Conservation (phyloP, 2,888 invertebrate species). For the Dermolepida albohirtum region DNA sequence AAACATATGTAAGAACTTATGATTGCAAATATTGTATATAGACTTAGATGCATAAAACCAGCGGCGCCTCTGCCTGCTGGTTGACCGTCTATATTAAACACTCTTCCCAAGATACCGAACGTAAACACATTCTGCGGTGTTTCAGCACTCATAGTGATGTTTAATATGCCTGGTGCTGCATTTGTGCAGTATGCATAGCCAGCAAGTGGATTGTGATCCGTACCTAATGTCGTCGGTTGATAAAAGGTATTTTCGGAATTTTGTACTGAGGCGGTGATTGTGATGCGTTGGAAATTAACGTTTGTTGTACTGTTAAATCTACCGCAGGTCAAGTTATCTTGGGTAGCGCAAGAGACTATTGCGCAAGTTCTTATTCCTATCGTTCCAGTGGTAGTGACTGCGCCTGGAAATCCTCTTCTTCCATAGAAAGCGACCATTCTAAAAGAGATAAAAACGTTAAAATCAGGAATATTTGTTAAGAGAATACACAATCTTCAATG, state of each 20-base stretch:
- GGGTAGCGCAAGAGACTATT: slow-evolving; percentile 48
- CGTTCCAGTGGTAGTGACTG: slow-evolving; percentile 26
- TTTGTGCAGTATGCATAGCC: slow-evolving; percentile 50
- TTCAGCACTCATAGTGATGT: slow-evolving; percentile 46
- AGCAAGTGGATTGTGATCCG: slow-evolving; percentile 47
- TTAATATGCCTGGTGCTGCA: slow-evolving; percentile 38
- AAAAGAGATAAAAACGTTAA: slow-evolving; percentile 32
- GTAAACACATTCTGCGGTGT: slow-evolving; percentile 46
- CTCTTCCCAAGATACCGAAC: slow-evolving; percentile 52
- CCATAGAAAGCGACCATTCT: slow-evolving; percentile 51
- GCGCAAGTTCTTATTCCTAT: slow-evolving; percentile 51
- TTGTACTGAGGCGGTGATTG: slow-evolving; percentile 2
- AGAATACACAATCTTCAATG: no score
- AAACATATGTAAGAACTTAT: neutral
- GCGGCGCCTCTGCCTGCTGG: slow-evolving; percentile 32
- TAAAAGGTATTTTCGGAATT: slow-evolving; percentile 35
- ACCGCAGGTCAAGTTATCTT: slow-evolving; percentile 47
- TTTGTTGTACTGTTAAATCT: slow-evolving; percentile 12
- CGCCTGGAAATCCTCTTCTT: slow-evolving; percentile 39
- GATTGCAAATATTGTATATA: neutral
- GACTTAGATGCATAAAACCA: neutral
- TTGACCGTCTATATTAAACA: slow-evolving; percentile 46
- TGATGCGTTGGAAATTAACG: slow-evolving; percentile 18
- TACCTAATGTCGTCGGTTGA: slow-evolving; percentile 49
- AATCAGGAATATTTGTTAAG: no score